Percentiles rank a stretch among this genome's conserved stretches.
phyloP scores from a whole-genome alignment of 2,113 vertebrate species.

The Phrynosoma platyrhinos region DNA sequence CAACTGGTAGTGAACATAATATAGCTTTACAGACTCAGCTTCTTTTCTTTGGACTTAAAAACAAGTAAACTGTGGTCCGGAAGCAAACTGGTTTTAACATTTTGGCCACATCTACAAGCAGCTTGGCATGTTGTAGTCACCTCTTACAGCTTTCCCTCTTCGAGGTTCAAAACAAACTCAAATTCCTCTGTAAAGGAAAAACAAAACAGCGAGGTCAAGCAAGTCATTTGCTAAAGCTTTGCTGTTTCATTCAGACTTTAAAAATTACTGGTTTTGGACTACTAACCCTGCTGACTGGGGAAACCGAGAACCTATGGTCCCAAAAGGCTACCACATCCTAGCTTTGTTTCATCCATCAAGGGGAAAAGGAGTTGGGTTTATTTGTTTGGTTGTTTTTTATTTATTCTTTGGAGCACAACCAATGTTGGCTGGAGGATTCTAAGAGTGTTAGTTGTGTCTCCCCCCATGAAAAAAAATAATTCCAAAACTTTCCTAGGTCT shows the following conservation, averaged over 20 bases:
- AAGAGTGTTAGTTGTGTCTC: background rate
- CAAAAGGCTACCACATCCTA: too few species aligned
- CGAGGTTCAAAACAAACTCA: slow-evolving; percentile 90
- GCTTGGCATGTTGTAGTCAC: slow-evolving; percentile 31
- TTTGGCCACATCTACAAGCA: background rate
- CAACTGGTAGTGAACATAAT: background rate
- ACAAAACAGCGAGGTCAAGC: background rate
- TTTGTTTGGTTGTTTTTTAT: too few species aligned
- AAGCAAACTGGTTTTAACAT: background rate
- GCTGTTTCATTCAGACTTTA: too few species aligned
- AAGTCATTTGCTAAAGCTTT: background rate
- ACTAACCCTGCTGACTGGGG: too few species aligned
- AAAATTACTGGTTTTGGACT: too few species aligned
- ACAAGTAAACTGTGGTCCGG: background rate
- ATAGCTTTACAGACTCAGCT: fast-evolving
- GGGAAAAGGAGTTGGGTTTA: too few species aligned
- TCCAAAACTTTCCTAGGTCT: slow-evolving; percentile 7
- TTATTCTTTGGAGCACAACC: background rate
- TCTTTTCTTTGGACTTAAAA: background rate
- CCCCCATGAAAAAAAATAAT: background rate
- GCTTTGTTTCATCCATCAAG: too few species aligned
- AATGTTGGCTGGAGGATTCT: background rate
- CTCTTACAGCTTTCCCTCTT: slow-evolving; percentile 82
- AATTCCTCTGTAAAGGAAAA: slow-evolving; percentile 84
- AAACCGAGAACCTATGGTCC: too few species aligned